Percentiles rank a stretch among this genome's conserved stretches.
These are phyloP conservation scores for Hycleus phaleratus DNA, from an alignment of 1,140 invertebrate genomes.

Conservation along the genomic window DNA sequence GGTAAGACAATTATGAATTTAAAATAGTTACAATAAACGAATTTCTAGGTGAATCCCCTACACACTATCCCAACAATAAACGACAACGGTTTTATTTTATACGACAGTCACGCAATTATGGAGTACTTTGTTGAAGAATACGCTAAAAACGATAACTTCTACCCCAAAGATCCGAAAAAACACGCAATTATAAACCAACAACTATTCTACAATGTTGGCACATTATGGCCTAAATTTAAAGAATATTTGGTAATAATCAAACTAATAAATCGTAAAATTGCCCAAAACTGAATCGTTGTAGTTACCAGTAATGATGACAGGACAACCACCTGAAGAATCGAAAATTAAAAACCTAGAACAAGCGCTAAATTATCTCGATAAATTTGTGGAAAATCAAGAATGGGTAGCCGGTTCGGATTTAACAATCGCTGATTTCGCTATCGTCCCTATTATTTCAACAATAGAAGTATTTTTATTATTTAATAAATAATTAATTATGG, in stretches of 20 bases:
- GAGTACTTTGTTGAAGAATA: conserved; percentile 47
- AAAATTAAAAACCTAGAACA: conserved; percentile 36
- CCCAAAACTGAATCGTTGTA: no score
- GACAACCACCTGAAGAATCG: no score
- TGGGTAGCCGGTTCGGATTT: conserved; percentile 42
- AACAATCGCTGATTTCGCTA: conserved; percentile 47
- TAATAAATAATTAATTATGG: no score
- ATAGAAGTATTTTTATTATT: conserved; percentile 1
- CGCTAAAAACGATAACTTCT: conserved; percentile 43
- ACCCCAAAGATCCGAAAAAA: conserved; percentile 43
- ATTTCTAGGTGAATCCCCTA: conserved; percentile 42
- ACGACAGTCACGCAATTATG: conserved; percentile 41
- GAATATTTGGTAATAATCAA: conserved; percentile 29
- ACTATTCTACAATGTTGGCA: conserved; percentile 44
- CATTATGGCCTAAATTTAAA: conserved; percentile 39
- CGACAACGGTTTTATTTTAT: conserved; percentile 28
- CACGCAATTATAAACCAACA: conserved; percentile 43
- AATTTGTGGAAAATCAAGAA: conserved; percentile 33
- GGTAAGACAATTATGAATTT: conserved; percentile 14
- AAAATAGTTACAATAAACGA: not conserved
- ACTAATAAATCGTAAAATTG: no score
- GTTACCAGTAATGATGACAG: no score
- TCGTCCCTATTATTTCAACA: conserved; percentile 29
- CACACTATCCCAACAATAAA: conserved; percentile 29
- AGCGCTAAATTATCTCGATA: conserved; percentile 38